phyloP scores from a whole-genome alignment of 2,113 vertebrate species.

The Apistogramma diplotaenia region DNA sequence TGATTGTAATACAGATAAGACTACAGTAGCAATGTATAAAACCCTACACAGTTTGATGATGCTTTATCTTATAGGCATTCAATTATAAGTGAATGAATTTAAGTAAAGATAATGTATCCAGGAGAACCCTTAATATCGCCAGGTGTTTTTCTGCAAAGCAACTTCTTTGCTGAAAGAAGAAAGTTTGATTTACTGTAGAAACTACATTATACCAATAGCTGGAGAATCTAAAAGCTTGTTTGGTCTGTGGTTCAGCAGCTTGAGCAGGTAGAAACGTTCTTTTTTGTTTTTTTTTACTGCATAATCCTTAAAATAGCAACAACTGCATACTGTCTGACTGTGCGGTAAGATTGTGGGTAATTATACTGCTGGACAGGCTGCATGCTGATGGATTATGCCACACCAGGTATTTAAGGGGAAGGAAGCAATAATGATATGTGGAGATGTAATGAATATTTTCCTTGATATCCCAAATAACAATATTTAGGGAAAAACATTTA shows the following conservation, averaged over 20 bases:
- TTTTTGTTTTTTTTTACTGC: neutral
- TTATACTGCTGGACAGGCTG: conserved; percentile 15
- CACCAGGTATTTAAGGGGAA: conserved; percentile 14
- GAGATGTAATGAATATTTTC: neutral
- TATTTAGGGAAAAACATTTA: neutral
- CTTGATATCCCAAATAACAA: conserved; percentile 2
- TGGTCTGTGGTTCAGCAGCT: conserved; percentile 26
- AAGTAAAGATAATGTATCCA: no score
- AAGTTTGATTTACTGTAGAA: neutral
- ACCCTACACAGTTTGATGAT: neutral
- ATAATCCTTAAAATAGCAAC: conserved; percentile 15
- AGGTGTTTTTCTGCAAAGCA: neutral
- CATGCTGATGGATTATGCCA: neutral
- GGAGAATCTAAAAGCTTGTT: conserved; percentile 5
- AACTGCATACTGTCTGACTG: neutral
- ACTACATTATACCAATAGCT: neutral
- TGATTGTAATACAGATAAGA: neutral
- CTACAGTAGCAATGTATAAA: neutral
- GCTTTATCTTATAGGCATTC: neutral
- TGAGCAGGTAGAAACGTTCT: neutral
- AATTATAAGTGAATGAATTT: neutral
- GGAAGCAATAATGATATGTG: neutral
- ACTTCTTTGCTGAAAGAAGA: neutral
- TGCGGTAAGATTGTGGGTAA: neutral
- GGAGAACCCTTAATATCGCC: neutral